Conservation (phyloP, 2,888 invertebrate species). For the Cremastobaeus sp. region DNA sequence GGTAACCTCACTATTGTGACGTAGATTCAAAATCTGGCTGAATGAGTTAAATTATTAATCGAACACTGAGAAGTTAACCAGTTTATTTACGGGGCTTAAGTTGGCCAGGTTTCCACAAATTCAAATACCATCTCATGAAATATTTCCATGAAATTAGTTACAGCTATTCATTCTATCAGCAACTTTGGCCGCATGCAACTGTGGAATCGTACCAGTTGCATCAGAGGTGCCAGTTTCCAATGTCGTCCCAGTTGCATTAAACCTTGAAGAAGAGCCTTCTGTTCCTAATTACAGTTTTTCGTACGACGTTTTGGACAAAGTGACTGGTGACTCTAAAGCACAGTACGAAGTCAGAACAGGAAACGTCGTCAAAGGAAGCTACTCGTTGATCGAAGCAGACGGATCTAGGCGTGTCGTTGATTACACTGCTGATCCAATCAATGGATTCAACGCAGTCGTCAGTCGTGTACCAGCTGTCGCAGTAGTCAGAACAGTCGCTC, state of each 20-base stretch:
- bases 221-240: constrained; percentile 25
- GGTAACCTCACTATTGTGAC: no score
- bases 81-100: no score
- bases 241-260: constrained; percentile 51
- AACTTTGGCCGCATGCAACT: constrained; percentile 14
- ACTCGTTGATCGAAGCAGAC: constrained; percentile 69
- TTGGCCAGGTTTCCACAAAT: no score
- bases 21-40: no score
- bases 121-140: constrained; percentile 55
- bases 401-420: constrained; percentile 69
- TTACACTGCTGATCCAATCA: constrained; percentile 67
- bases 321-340: constrained; percentile 71
- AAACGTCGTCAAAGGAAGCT: constrained; percentile 70
- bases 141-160: constrained; percentile 10
- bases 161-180: constrained; percentile 30
- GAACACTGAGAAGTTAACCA: no score
- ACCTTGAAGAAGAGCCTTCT: constrained; percentile 59
- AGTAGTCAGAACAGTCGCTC: constrained; percentile 29
- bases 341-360: constrained; percentile 70
- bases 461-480: constrained; percentile 39
- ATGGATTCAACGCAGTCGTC: constrained; percentile 60
- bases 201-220: constrained; percentile 48
- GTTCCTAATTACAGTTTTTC: constrained; percentile 61
- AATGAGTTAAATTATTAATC: no score
- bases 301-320: constrained; percentile 69